Conservation (phyloP, 92 coral and sea anemone genomes). For the Actinostola sp. region DNA sequence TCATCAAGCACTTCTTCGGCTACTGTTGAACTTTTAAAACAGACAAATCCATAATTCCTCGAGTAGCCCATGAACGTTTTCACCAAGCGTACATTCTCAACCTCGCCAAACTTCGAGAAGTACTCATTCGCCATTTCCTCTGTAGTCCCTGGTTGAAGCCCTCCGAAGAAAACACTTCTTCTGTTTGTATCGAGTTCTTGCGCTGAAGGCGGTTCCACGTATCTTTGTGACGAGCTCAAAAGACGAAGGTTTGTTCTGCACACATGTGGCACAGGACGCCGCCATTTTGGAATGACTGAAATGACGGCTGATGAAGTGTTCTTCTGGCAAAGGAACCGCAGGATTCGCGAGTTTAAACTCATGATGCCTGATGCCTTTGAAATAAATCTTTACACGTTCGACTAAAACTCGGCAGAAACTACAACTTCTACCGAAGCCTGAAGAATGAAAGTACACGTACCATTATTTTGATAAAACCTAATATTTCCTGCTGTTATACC, state of each 20-base stretch:
- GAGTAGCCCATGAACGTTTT: conserved; percentile 53
- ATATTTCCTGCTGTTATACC: no score
- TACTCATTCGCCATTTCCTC: conserved; percentile 47
- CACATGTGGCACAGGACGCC: neutral
- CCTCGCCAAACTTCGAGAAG: conserved; percentile 61
- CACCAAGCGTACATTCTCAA: conserved; percentile 39
- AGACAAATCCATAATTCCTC: conserved; percentile 64
- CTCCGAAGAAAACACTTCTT: conserved; percentile 59
- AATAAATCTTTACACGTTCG: neutral
- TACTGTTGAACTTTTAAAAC: conserved; percentile 42
- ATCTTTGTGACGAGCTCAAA: neutral
- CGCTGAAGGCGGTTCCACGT: neutral
- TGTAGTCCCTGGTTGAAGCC: conserved; percentile 46
- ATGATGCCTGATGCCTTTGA: neutral
- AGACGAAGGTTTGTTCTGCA: conserved; percentile 7
- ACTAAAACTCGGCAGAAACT: no score
- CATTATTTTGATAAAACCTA: no score
- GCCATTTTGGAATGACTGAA: conserved; percentile 21
- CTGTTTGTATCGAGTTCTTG: conserved; percentile 37
- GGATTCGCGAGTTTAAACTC: conserved; percentile 2
- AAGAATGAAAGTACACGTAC: no score
- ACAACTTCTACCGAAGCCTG: no score
- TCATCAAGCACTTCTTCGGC: conserved; percentile 41
- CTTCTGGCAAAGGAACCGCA: conserved; percentile 4
- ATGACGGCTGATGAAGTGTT: neutral